Conservation (phyloP, 1,140 invertebrate species). For the Drosophila arizonae region DNA sequence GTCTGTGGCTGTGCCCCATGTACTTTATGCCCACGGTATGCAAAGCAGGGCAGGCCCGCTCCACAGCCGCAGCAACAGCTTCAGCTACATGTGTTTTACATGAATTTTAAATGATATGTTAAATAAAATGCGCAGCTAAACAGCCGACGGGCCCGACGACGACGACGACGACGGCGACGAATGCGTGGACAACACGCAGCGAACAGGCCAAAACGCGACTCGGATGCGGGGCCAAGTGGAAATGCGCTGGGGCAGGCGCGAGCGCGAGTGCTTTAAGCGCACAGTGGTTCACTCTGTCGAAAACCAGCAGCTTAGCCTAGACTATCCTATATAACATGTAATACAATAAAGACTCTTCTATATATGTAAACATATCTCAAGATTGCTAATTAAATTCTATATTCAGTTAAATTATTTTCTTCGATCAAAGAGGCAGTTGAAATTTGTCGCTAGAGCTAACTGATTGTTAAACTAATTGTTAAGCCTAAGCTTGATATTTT, state of each 20-base stretch:
- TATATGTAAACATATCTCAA: too few species aligned
- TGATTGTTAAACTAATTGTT: too few species aligned
- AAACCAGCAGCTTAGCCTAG: neutral
- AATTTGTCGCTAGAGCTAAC: too few species aligned
- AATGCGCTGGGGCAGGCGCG: slow-evolving; percentile 15
- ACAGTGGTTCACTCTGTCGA: slow-evolving; percentile 14
- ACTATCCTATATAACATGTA: too few species aligned
- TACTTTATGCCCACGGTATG: slow-evolving; percentile 78
- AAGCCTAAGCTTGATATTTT: too few species aligned
- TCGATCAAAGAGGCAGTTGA: too few species aligned
- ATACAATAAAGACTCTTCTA: too few species aligned
- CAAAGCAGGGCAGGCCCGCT: slow-evolving; percentile 61
- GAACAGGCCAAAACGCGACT: slow-evolving; percentile 14
- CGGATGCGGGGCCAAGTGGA: neutral
- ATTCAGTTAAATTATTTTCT: too few species aligned
- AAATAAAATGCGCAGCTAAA: slow-evolving; percentile 81
- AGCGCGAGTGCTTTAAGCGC: slow-evolving; percentile 1
- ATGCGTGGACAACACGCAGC: slow-evolving; percentile 46
- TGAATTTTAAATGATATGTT: slow-evolving; percentile 82
- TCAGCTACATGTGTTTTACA: slow-evolving; percentile 80
- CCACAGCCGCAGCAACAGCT: slow-evolving; percentile 14
- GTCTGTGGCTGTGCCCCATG: slow-evolving; percentile 31
- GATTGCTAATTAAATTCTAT: too few species aligned
- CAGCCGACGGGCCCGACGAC: slow-evolving; percentile 55
- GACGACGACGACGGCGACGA: slow-evolving; percentile 38